phyloP scores from a whole-genome alignment of 2,888 invertebrate species.

The Chrysodeixis includens region DNA sequence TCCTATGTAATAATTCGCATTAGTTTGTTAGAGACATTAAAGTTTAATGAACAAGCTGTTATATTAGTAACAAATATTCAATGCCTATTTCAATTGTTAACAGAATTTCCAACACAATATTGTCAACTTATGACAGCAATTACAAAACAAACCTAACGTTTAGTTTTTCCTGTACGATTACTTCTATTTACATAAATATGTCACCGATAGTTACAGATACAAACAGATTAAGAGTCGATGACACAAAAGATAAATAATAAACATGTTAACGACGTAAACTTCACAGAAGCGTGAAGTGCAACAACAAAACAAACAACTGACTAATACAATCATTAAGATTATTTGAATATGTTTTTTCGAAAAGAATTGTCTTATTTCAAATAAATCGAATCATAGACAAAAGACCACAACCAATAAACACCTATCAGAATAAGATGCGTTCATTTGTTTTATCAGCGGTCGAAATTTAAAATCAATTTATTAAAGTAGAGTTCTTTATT shows the following conservation, averaged over 20 bases:
- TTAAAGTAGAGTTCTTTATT: not conserved
- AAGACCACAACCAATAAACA: not conserved
- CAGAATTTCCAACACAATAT: not conserved
- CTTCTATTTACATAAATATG: constrained; percentile 36
- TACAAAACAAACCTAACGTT: not conserved
- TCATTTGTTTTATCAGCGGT: not conserved
- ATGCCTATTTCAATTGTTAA: not conserved
- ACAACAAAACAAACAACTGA: constrained; percentile 32
- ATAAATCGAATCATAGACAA: constrained; percentile 19
- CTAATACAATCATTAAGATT: constrained; percentile 26
- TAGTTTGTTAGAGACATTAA: constrained; percentile 31
- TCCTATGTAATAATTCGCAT: constrained; percentile 6
- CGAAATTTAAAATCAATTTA: not conserved
- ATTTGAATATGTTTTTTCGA: constrained; percentile 17
- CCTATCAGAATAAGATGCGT: not conserved
- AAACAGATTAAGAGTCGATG: constrained; percentile 34
- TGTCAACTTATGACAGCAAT: not conserved
- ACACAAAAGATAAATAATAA: constrained; percentile 49
- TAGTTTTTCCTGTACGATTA: constrained; percentile 25
- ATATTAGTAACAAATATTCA: not conserved
- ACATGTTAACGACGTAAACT: constrained; percentile 24
- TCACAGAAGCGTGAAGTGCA: constrained; percentile 39
- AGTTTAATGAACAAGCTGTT: not conserved
- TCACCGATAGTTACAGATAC: constrained; percentile 27
- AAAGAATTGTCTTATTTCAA: constrained; percentile 32